Evolutionary conservation across 2,797 vertebrate species (phyloP).

Genomic region (Cetoscarus ocellatus): DNA sequence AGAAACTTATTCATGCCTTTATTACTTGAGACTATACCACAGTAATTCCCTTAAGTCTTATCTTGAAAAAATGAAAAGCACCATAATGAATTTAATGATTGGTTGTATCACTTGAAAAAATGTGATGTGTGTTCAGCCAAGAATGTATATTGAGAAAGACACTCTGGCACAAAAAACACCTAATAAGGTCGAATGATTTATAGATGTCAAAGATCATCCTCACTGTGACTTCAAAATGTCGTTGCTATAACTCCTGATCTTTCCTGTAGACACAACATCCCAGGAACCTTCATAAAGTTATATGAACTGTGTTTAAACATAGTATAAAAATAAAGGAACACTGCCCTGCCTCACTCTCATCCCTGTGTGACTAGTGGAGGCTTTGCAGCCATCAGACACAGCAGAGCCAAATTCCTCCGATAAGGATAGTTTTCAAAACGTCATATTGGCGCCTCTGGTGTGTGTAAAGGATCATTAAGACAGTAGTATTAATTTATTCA

Average conservation of each 20-base stretch:
- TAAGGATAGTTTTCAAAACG: constrained; percentile 7
- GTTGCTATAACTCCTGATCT: background rate
- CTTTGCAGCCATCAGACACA: background rate
- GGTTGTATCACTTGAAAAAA: background rate
- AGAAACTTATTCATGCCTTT: background rate
- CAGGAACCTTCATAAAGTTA: background rate
- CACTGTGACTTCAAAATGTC: background rate
- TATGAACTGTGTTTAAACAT: background rate
- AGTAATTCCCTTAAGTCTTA: too few relatives aligned
- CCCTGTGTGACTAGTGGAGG: background rate
- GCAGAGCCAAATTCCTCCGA: background rate
- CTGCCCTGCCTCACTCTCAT: background rate
- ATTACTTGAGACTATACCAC: background rate
- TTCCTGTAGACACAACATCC: background rate
- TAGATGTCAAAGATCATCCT: background rate
- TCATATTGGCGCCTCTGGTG: constrained; percentile 9
- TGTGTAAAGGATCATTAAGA: background rate
- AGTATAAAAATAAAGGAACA: background rate
- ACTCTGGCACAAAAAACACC: background rate
- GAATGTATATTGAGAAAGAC: background rate
- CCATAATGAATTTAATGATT: too few relatives aligned
- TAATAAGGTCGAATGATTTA: background rate
- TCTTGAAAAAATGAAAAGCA: too few relatives aligned
- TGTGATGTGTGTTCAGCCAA: background rate
- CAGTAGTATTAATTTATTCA: constrained; percentile 5